Conservation (phyloP, 2,888 invertebrate genomes). For the Eurytoma adleriae region DNA sequence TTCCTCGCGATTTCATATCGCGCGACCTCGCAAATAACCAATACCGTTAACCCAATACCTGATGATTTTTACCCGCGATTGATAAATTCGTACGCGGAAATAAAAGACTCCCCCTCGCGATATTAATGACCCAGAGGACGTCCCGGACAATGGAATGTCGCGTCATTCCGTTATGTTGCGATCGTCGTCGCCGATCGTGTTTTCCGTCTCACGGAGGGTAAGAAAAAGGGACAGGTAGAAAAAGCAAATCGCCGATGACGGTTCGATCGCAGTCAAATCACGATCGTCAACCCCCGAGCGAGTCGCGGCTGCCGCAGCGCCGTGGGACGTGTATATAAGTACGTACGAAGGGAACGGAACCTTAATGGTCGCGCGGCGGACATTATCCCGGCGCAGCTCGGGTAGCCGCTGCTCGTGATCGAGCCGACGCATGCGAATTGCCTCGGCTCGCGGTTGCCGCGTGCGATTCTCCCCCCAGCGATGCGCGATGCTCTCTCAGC, state of each 20-base stretch:
- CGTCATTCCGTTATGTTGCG: slow-evolving; percentile 51
- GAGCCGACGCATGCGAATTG: slow-evolving; percentile 70
- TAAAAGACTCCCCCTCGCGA: background rate
- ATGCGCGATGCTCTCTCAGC: too few species aligned
- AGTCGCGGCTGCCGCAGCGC: slow-evolving; percentile 9
- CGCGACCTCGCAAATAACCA: background rate
- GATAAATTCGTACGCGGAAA: slow-evolving; percentile 20
- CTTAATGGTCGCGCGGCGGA: slow-evolving; percentile 35
- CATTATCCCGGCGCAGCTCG: background rate
- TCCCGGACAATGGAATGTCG: slow-evolving; percentile 51
- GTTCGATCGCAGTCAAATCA: slow-evolving; percentile 47
- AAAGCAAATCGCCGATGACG: slow-evolving; percentile 30
- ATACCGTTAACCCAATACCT: slow-evolving; percentile 5
- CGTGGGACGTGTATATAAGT: slow-evolving; percentile 42
- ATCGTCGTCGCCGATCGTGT: slow-evolving; percentile 3
- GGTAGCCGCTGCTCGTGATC: slow-evolving; percentile 66
- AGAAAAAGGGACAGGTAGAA: slow-evolving; percentile 1
- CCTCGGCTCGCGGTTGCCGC: slow-evolving; percentile 17
- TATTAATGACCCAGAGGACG: slow-evolving; percentile 42
- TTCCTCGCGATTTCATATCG: too few species aligned
- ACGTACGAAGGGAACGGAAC: slow-evolving; percentile 20
- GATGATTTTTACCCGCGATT: background rate
- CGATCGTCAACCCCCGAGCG: slow-evolving; percentile 10
- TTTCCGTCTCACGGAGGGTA: background rate
- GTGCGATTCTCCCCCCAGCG: too few species aligned